Evolutionary conservation across 2,888 invertebrate species (phyloP).

Genomic region (Dolomedes plantarius): DNA sequence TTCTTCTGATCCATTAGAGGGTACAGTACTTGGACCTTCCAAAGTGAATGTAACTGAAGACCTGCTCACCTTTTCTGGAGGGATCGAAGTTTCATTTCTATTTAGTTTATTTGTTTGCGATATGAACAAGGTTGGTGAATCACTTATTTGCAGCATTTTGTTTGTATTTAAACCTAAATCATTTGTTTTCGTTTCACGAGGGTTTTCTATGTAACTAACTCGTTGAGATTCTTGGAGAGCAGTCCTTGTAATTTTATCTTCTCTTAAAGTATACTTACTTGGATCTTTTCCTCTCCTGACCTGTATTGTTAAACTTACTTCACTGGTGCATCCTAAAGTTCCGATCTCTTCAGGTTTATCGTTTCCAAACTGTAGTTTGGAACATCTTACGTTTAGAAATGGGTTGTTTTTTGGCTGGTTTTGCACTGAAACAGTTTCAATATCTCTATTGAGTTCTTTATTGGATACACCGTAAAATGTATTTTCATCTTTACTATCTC

Average conservation of each 20-base stretch:
- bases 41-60: too few relatives aligned
- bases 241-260: conserved; percentile 4
- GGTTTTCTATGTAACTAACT: background rate
- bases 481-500: too few relatives aligned
- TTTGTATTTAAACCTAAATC: too few relatives aligned
- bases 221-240: conserved; percentile 31
- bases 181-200: background rate
- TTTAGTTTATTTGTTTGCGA: too few relatives aligned
- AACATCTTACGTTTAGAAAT: background rate
- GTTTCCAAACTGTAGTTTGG: background rate
- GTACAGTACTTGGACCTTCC: too few relatives aligned
- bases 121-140: too few relatives aligned
- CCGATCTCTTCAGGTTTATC: background rate
- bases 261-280: conserved; percentile 27
- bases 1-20: too few relatives aligned
- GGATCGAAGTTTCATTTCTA: too few relatives aligned
- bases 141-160: too few relatives aligned
- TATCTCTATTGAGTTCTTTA: background rate
- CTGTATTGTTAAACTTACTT: conserved; percentile 38
- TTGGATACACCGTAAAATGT: too few relatives aligned
- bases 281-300: conserved; percentile 24
- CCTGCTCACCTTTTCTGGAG: too few relatives aligned
- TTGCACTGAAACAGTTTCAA: background rate
- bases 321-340: conserved; percentile 27
- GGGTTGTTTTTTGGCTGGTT: background rate